Percentiles rank a stretch among this genome's conserved stretches.
Evolutionary conservation across 2,888 invertebrate genomes (phyloP).

Genomic region (Drosophila falleni): DNA sequence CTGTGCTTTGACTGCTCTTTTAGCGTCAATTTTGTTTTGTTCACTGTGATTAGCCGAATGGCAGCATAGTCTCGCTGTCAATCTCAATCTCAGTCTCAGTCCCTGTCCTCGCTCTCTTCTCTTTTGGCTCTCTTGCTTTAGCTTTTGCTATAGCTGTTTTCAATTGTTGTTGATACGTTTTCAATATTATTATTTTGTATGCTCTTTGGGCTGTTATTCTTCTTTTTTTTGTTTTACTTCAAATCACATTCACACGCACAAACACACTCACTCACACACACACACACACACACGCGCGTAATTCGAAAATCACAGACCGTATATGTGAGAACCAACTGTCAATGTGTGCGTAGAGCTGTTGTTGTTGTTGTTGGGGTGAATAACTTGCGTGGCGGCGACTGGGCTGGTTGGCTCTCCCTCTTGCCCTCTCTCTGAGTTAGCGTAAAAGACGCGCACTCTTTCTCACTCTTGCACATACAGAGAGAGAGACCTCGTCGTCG

Average conservation of each 20-base stretch:
- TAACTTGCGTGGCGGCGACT: conserved; percentile 81
- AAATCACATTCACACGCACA: conserved; percentile 60
- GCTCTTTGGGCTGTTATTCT: conserved; percentile 62
- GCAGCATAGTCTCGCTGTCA: conserved; percentile 44
- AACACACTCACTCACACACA: conserved; percentile 31
- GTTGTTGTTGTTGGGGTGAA: conserved; percentile 79
- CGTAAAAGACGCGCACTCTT: conserved; percentile 52
- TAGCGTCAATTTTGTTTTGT: conserved; percentile 75
- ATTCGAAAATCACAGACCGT: conserved; percentile 51
- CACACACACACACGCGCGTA: conserved; percentile 29
- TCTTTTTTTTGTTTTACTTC: conserved; percentile 47
- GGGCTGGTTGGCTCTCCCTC: conserved; percentile 69
- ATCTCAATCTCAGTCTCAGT: conserved; percentile 29
- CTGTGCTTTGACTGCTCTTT: conserved; percentile 51
- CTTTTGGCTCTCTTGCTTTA: neutral
- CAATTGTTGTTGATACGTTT: conserved; percentile 73
- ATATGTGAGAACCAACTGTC: conserved; percentile 68
- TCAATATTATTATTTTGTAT: conserved; percentile 80
- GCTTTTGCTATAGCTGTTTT: conserved; percentile 18
- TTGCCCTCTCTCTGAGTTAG: conserved; percentile 56
- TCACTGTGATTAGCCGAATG: conserved; percentile 71
- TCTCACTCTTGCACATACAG: conserved; percentile 35
- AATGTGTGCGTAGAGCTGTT: conserved; percentile 54
- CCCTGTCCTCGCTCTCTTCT: conserved; percentile 16
- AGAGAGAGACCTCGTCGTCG: conserved; percentile 25